Base-by-base conservation (phyloP, 1,140 invertebrate species). In the Asbolus verrucosus region DNA sequence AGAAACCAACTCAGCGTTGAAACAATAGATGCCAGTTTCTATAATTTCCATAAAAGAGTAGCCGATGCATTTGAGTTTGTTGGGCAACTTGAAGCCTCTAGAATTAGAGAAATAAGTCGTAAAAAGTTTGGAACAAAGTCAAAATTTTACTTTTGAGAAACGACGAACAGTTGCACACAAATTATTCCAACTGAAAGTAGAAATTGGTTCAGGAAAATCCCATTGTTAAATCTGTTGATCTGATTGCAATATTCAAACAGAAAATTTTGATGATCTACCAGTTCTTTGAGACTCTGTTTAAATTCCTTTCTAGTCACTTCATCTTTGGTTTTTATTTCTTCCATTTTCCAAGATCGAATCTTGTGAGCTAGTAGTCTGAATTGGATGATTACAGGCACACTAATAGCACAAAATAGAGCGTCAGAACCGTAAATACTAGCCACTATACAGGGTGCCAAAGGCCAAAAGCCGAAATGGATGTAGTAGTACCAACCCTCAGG, bases 401-500 rank as follows among this genome's bases (percentile, higher is more conserved):
- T 54, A 15, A 54, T 54, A n/a, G 46, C 46, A 6, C 46, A 54
- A 14, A 54, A 54, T 4, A 54, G 21, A 1, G 46, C 46, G 18
- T 54, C 46, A 6, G 46, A 30, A 3, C 46, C 46, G 5, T 54
- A 54, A 54, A 54, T 54, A 14, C 46, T 54, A 2, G 46, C 46
- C 19, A 54, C 21, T 11, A 54, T 54, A 13, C 46, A 54, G 6
- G 46, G 46, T 11, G 46, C 46, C 46, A 54, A 54, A 9, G 46
- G 46, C 46, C 46, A 54, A 13, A 54, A 54, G 0, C 46, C 46
- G 14, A 54, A 54, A 54, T 54, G 46, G 1, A 54, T 30, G 21
- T 54, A 54, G 21, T 54, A 54, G 46, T 54, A 54, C 46, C 46
- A 54, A 19, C 46, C 46, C 3, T 54, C 46, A 11, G 46, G 46